Percentiles rank a stretch among this genome's conserved stretches.
phyloP scores from a whole-genome alignment of 2,797 vertebrate species.

The Propithecus perrieri region DNA sequence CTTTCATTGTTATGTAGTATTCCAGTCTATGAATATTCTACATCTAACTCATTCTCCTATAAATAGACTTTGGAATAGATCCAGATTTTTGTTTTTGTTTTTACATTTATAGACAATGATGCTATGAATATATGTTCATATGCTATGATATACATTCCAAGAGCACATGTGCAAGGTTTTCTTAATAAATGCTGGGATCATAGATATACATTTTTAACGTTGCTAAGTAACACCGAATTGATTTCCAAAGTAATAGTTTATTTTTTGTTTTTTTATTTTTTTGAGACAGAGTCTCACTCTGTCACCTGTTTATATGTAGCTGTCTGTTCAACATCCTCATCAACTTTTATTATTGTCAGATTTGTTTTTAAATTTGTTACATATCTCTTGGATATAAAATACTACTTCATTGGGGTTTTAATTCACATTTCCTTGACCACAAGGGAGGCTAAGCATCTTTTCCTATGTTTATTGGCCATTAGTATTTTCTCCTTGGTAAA shows the following conservation, averaged over 20 bases:
- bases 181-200: neutral
- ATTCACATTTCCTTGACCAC: conserved; percentile 19
- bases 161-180: neutral
- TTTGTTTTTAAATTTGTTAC: neutral
- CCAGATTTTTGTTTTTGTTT: neutral
- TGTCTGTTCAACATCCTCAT: neutral
- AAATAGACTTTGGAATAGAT: neutral
- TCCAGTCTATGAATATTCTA: neutral
- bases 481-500: neutral
- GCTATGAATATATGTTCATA: neutral
- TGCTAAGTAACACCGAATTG: neutral
- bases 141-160: neutral
- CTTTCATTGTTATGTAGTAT: neutral
- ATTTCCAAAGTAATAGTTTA: neutral
- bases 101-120: neutral
- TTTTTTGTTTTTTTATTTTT: neutral
- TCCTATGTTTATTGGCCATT: neutral
- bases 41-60: neutral
- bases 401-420: neutral
- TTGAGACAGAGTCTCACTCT: too few species aligned
- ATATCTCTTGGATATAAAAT: neutral
- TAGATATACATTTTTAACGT: neutral
- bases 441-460: neutral
- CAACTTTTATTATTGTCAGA: neutral
- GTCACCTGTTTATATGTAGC: neutral